Conservation (phyloP, 2,888 invertebrate genomes). For the Lacanobia wlatinum region DNA sequence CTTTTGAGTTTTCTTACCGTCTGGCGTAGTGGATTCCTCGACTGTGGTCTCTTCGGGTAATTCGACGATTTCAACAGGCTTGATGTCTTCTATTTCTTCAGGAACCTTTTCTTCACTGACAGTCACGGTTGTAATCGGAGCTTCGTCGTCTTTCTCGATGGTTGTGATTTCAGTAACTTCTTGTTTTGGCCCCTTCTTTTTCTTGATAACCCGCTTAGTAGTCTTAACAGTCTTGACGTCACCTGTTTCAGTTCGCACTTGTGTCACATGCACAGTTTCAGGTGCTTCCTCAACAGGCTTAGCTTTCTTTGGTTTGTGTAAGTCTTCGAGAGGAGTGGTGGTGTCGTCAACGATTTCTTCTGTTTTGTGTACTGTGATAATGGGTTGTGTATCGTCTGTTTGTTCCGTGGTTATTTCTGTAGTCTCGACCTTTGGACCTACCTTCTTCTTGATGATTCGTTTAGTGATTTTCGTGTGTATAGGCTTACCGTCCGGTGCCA, state of each 20-base stretch:
- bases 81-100: slow-evolving; percentile 43
- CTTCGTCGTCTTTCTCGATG: slow-evolving; percentile 45
- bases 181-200: slow-evolving; percentile 59
- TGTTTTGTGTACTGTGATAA: slow-evolving; percentile 36
- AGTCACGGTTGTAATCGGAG: slow-evolving; percentile 58
- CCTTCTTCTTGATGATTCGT: slow-evolving; percentile 69
- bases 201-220: slow-evolving; percentile 71
- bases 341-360: slow-evolving; percentile 64
- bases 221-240: slow-evolving; percentile 72
- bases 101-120: slow-evolving; percentile 78
- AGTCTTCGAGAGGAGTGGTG: slow-evolving; percentile 52
- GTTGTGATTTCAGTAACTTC: slow-evolving; percentile 66
- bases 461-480: slow-evolving; percentile 60
- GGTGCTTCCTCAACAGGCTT: slow-evolving; percentile 59
- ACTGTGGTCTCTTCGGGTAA: slow-evolving; percentile 55
- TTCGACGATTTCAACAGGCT: slow-evolving; percentile 61
- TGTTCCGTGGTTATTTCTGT: slow-evolving; percentile 49
- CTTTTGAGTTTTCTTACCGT: slow-evolving; percentile 9
- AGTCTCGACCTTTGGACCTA: slow-evolving; percentile 71
- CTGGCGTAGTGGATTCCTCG: background rate
- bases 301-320: slow-evolving; percentile 42
- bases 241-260: slow-evolving; percentile 62
- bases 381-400: slow-evolving; percentile 26
- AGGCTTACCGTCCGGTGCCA: slow-evolving; percentile 48
- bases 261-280: slow-evolving; percentile 64